Evolutionary conservation across 1,140 invertebrate genomes (phyloP).

Genomic region (Ostrea edulis): DNA sequence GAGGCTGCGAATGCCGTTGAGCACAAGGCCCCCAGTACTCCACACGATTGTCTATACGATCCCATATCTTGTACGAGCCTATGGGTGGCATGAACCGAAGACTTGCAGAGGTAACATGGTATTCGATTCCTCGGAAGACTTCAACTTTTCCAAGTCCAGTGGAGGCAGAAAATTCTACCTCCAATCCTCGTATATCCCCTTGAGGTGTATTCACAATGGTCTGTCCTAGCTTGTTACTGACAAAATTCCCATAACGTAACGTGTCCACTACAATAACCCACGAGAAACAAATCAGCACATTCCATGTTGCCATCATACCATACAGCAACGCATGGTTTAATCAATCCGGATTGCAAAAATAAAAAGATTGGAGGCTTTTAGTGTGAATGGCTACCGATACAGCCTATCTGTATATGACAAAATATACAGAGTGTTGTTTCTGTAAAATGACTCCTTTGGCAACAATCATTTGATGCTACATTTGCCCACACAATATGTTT

Average conservation of each 20-base stretch:
- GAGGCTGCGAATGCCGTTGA: not conserved
- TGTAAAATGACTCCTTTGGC: not conserved
- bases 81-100: not conserved
- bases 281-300: not conserved
- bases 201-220: not conserved
- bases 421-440: not conserved
- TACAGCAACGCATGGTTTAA: slow-evolving; percentile 13
- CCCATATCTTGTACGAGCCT: slow-evolving; percentile 13
- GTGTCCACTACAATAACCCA: not conserved
- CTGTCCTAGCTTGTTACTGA: not conserved
- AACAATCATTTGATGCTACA: not conserved
- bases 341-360: slow-evolving; percentile 11
- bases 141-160: not conserved
- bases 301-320: slow-evolving; percentile 27
- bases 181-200: not conserved
- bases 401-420: not conserved
- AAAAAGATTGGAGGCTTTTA: not conserved
- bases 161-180: not conserved
- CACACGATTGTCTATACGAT: not conserved
- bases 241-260: not conserved
- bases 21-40: not conserved
- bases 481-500: slow-evolving; percentile 33
- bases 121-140: slow-evolving; percentile 9
- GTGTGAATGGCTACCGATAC: not conserved
- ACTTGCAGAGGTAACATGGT: not conserved